These are phyloP conservation scores for Tromatobia lineatoria DNA, from an alignment of 2,888 invertebrate genomes.

Conservation along the genomic window DNA sequence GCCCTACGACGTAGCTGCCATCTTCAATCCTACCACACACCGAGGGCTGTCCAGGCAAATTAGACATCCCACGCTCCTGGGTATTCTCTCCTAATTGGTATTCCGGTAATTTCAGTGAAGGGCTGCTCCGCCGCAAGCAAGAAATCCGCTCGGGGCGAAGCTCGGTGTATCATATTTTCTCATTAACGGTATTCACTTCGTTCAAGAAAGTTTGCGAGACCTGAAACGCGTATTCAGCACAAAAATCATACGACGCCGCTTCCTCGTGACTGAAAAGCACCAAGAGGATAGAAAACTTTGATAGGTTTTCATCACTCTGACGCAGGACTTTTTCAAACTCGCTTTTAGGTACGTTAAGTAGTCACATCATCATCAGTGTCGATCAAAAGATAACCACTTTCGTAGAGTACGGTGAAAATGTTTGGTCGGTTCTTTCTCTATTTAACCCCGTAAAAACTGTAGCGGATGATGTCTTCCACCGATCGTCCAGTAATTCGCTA, in stretches of 20 bases:
- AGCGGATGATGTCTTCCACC: background rate
- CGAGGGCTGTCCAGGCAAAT: background rate
- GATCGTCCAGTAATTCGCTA: background rate
- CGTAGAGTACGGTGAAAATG: background rate
- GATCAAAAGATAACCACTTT: background rate
- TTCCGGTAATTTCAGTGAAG: slow-evolving; percentile 73
- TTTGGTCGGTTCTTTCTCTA: background rate
- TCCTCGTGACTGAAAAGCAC: slow-evolving; percentile 11
- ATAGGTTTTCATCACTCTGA: slow-evolving; percentile 9
- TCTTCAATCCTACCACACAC: slow-evolving; percentile 38
- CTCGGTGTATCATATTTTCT: slow-evolving; percentile 79
- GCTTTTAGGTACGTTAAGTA: background rate
- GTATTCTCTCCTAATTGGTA: slow-evolving; percentile 80
- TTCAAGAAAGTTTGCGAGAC: slow-evolving; percentile 73
- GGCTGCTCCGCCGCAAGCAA: slow-evolving; percentile 48
- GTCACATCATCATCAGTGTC: background rate
- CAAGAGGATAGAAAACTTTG: background rate
- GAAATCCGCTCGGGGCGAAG: slow-evolving; percentile 23
- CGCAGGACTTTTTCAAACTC: background rate
- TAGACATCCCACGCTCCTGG: slow-evolving; percentile 51
- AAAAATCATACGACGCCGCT: slow-evolving; percentile 43
- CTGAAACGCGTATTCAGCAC: slow-evolving; percentile 56
- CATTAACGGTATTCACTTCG: slow-evolving; percentile 78
- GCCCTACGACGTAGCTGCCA: background rate
- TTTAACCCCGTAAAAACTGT: background rate